Base-by-base conservation (phyloP, 2,113 vertebrate genomes). In the Tapirus terrestris region DNA sequence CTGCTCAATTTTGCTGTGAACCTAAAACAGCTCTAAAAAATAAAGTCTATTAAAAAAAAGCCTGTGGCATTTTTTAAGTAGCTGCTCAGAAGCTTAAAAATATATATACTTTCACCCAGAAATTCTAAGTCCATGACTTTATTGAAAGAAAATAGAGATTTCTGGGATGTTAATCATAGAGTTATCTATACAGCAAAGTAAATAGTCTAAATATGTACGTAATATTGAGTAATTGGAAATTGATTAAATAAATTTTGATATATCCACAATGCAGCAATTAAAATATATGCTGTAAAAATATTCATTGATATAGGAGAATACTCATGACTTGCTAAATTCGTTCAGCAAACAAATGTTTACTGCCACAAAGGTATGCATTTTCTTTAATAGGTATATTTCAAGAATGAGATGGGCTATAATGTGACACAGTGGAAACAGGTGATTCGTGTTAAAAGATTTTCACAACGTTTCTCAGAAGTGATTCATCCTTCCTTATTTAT, bases 191-290 rank as follows among this genome's bases (percentile, higher is more conserved):
- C 2, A 36, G 56, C n/a, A 90, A 83, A 94, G 16, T 68, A 53
- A 95, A 29, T 27, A 21, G 61, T 91, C 82, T 70, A 48, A 70
- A 60, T 80, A 58, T 58, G 61, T 53, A 63, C 63, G 68, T 56
- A 82, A 48, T 58, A 61, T 45, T 65, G 6, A 56, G 45, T 87
- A 94, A 92, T 0, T 84, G 29, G 67, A 94, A 82, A 95, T 27
- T 90, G 33, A 17, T 72, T 65, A 97, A 61, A 80, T 88, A 87
- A 94, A 95, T 92, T 53, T 75, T 70, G n/a, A 68, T 39, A 36
- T 43, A 60, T 45, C 5, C 6, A 70, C 45, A 95, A 53, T 94
- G 31, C 8, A 83, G 56, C 7, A 3, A n/a, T 92, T 96, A 94
- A 94, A 56, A 89, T 82, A 53, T 53, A 33, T 61, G 14, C 17